Base-by-base conservation (phyloP, 2,888 invertebrate species). In the Fabriciana adippe region DNA sequence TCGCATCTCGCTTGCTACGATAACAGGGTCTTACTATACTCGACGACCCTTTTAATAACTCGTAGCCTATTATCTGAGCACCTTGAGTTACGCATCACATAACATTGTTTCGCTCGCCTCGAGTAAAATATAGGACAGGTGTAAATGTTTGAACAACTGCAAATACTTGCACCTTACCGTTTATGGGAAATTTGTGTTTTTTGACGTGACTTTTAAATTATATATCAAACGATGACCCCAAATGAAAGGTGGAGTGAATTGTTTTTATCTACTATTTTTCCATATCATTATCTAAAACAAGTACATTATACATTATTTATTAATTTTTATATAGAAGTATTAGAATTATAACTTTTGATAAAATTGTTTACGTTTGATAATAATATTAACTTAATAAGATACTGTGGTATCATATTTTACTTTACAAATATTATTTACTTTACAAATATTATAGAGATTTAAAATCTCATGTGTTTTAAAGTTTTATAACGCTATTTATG, bases 1-100 rank as follows among this genome's bases (percentile, higher is more conserved):
- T 84, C 84, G 86, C 90, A 89, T 90, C 91, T 87, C 88, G 80
- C 74, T 76, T 80, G 78, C 78, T 78, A 79, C 87, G 91, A 91
- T 90, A 90, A 92, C 89, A 88, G 85, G 85, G 85, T 85, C 85
- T 83, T 79, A 79, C 78, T 82, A 82, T 77, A 83, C 83, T 78
- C 85, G 84, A 84, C 85, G 83, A 80, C 79, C 85, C 84, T 86
- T 89, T 88, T 88, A 87, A 83, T 88, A 88, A 87, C 51, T 59
- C 57, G 86, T 84, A 77, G 82, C 82, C 85, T 81, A 86, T 89
- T 89, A 89, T 89, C 87, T 85, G 74, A 82, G 79, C 83, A 86
- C 84, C 82, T 84, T 83, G 79, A 81, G 82, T 84, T 81, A 82
- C 86, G 80, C 81, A 81, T 83, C 79, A 79, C 61, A 71, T 78